Evolutionary conservation across 2,888 invertebrate genomes (phyloP).

Genomic region (Sinotaia quadrata): DNA sequence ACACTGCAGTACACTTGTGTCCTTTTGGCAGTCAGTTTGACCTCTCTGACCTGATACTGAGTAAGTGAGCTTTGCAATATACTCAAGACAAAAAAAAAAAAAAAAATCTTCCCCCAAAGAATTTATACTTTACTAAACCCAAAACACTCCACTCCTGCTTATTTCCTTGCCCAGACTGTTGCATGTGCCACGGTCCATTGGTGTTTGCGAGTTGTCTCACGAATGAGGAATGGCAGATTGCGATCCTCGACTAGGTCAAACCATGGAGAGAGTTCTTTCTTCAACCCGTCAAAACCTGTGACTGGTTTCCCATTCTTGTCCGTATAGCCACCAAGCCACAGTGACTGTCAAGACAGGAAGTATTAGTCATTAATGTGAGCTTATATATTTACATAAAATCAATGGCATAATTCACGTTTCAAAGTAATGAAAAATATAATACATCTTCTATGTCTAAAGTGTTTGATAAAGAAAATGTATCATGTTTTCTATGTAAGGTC

Average conservation of each 20-base stretch:
- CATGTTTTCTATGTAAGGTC: no score
- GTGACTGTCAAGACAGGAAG: conserved; percentile 41
- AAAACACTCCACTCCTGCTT: no score
- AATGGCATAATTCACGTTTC: not conserved
- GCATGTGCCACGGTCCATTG: conserved; percentile 71
- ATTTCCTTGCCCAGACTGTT: conserved; percentile 67
- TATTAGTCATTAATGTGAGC: not conserved
- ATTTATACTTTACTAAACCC: no score
- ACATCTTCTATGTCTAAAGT: no score
- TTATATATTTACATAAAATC: not conserved
- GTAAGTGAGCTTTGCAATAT: no score
- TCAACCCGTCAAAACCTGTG: conserved; percentile 63
- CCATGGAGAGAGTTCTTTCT: conserved; percentile 49
- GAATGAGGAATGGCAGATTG: conserved; percentile 69
- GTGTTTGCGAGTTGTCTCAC: conserved; percentile 69
- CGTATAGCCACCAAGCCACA: conserved; percentile 67
- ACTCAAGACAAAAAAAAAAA: no score
- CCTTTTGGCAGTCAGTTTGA: no score
- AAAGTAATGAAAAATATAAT: no score
- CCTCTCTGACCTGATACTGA: no score
- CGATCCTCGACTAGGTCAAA: conserved; percentile 64
- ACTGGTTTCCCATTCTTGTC: conserved; percentile 53
- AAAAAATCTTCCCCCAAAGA: no score
- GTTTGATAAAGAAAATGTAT: no score
- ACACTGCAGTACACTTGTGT: no score